phyloP scores from a whole-genome alignment of 2,113 vertebrate genomes.

The Micronycteris hirsuta region DNA sequence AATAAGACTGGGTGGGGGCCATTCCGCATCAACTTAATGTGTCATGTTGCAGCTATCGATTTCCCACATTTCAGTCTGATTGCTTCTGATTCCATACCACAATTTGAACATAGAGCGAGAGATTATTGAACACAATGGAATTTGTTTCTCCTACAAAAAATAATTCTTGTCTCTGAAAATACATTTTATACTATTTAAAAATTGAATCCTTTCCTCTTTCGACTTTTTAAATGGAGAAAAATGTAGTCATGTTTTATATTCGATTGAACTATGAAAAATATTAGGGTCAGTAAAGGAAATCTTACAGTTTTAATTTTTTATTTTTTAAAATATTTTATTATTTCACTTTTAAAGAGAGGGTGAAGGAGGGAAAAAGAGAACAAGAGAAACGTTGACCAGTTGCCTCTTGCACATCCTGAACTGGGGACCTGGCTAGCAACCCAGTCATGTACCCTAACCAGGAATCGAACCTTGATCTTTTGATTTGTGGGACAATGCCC shows the following conservation, averaged over 20 bases:
- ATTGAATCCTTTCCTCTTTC: neutral
- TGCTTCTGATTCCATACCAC: neutral
- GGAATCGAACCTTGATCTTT: too few relatives aligned
- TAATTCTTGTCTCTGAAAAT: neutral
- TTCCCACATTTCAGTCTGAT: neutral
- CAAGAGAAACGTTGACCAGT: too few relatives aligned
- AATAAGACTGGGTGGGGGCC: neutral
- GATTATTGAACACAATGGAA: neutral
- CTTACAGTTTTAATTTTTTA: neutral
- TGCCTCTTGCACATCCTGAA: too few relatives aligned
- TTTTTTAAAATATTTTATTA: neutral
- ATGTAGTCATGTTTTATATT: neutral
- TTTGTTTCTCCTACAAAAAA: neutral
- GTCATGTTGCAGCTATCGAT: neutral
- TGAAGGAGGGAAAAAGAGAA: too few relatives aligned
- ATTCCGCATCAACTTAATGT: neutral
- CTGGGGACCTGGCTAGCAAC: too few relatives aligned
- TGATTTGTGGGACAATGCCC: too few relatives aligned
- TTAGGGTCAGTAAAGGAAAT: neutral
- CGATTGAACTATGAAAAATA: neutral
- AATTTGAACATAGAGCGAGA: neutral
- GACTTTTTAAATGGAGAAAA: neutral
- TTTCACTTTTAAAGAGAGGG: too few relatives aligned
- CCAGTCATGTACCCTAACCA: too few relatives aligned
- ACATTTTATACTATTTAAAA: neutral